Conservation (phyloP, 2,113 vertebrate genomes). For the Pollimyrus isidori region DNA sequence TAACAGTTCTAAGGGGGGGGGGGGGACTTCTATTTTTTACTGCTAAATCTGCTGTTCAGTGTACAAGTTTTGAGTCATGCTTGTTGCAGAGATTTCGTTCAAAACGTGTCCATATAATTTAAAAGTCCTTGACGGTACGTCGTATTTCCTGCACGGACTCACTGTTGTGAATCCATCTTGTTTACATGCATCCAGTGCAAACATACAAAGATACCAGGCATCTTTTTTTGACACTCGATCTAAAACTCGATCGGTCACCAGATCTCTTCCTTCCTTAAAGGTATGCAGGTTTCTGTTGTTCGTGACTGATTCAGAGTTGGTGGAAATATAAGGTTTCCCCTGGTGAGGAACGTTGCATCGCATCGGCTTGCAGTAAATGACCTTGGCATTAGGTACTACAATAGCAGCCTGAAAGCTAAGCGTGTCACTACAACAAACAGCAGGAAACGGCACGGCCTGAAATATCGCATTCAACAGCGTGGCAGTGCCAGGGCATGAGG, state of each 20-base stretch:
- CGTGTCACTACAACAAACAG: not conserved
- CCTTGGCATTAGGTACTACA: slow-evolving; percentile 7
- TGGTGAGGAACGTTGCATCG: not conserved
- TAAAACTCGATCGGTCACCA: not conserved
- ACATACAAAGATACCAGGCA: not conserved
- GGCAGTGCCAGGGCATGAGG: not conserved
- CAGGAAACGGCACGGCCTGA: not conserved
- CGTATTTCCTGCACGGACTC: not conserved
- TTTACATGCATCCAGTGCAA: not conserved
- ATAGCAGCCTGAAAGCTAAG: not conserved
- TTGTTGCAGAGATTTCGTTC: not conserved
- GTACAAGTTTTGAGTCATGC: not conserved
- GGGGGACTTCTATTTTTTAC: not conserved
- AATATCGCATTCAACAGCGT: not conserved
- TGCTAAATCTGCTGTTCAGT: not conserved
- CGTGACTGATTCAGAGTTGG: not conserved
- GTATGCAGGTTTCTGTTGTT: not conserved
- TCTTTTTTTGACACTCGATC: not conserved
- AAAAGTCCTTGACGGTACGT: too few relatives aligned
- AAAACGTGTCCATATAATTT: not conserved
- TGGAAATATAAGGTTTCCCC: not conserved
- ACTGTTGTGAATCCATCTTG: not conserved
- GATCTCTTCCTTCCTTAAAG: slow-evolving; percentile 8
- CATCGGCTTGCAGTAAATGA: slow-evolving; percentile 3
- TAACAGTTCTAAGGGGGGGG: not conserved